Conservation (phyloP, 2,797 vertebrate genomes). For the Phataginus tricuspis region DNA sequence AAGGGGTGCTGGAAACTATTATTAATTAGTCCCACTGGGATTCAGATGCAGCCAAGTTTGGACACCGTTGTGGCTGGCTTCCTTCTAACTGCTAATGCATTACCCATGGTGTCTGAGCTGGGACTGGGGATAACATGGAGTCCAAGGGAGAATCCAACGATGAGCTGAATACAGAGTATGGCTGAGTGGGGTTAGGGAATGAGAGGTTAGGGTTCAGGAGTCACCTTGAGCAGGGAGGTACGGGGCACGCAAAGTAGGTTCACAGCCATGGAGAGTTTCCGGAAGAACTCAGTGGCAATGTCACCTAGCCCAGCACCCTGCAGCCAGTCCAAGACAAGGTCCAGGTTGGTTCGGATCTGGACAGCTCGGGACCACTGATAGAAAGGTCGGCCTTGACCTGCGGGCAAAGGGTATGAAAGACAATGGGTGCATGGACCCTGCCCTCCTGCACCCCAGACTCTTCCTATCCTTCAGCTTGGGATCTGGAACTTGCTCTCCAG, state of each 20-base stretch:
- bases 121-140: neutral
- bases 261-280: constrained; percentile 94
- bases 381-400: constrained; percentile 88
- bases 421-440: neutral
- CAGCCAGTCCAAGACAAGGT: constrained; percentile 95
- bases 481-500: neutral
- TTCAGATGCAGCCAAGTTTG: neutral
- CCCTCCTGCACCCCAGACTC: neutral
- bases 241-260: constrained; percentile 96
- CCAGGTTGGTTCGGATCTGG: constrained; percentile 95
- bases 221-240: constrained; percentile 94
- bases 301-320: constrained; percentile 94
- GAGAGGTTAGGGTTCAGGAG: neutral
- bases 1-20: neutral
- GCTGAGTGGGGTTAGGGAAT: neutral
- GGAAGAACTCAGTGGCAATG: constrained; percentile 94
- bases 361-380: constrained; percentile 96
- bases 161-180: neutral
- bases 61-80: neutral
- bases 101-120: neutral
- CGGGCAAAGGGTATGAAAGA: neutral
- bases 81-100: neutral
- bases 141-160: neutral
- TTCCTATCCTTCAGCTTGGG: neutral
- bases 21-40: neutral